phyloP scores from a whole-genome alignment of 2,888 invertebrate genomes.

The Pristionchus entomophagus region DNA sequence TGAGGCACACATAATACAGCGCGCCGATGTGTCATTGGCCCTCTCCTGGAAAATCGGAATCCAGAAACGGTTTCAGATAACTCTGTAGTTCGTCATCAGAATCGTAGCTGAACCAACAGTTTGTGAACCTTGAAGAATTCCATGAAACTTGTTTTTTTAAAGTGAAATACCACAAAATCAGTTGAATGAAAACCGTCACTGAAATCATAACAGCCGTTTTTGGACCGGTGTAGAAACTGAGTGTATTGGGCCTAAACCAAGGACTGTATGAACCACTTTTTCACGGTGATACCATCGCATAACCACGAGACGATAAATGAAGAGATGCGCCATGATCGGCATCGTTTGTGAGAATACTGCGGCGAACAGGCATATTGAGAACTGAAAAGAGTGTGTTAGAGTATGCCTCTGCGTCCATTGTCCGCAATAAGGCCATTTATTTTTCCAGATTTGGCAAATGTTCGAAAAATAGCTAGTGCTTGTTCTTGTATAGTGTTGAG shows the following conservation, averaged over 20 bases:
- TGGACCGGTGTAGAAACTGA: not conserved
- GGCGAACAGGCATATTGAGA: slow-evolving; percentile 5
- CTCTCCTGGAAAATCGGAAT: not conserved
- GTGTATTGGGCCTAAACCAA: not conserved
- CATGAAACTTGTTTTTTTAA: too few species aligned
- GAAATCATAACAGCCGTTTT: not conserved
- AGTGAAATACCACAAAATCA: not conserved
- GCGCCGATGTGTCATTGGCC: slow-evolving; percentile 1
- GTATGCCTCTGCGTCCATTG: too few species aligned
- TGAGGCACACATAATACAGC: not conserved
- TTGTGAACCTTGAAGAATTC: not conserved
- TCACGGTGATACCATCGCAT: not conserved
- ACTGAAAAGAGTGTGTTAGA: not conserved
- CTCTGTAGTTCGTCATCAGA: not conserved
- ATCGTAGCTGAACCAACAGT: slow-evolving; percentile 14
- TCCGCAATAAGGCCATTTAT: too few species aligned
- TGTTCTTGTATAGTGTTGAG: too few species aligned
- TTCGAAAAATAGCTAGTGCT: too few species aligned
- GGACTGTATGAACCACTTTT: not conserved
- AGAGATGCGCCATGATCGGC: slow-evolving; percentile 26
- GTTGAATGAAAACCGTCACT: not conserved
- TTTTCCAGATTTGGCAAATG: too few species aligned
- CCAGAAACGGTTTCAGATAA: not conserved
- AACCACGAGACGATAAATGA: slow-evolving; percentile 19
- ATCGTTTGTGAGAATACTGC: slow-evolving; percentile 5